Base-by-base conservation (phyloP, 2,113 vertebrate genomes). In the Herpetotheres cachinnans region DNA sequence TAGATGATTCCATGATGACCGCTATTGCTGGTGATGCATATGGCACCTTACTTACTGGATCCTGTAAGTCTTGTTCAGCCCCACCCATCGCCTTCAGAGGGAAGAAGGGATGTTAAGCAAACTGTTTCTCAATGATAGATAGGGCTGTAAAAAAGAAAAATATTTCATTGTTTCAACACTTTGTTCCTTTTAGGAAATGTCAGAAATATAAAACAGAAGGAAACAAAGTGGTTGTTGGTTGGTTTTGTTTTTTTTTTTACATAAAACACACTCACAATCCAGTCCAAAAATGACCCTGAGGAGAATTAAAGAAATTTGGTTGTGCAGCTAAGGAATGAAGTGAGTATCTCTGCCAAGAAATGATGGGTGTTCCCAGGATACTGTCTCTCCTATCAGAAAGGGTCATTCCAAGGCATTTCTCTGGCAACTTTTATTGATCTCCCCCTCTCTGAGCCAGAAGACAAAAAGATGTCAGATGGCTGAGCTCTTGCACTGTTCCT, bases 151-250 rank as follows among this genome's bases (percentile, higher is more conserved):
- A 89, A 90, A 70, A 52, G 22, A 74, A 95, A 87, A 90, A 85
- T 16, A 58, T 55, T 74, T 94, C 32, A 62, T 82, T 83, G 56
- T 86, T 93, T 82, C 86, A 95, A 49, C 56, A 73, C 83, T 84
- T 94, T 85, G 26, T 67, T 90, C 82, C 81, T 83, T 93, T 91
- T 50, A 58, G 89, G 76, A 97, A 93, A 97, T 91, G 72, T 96
- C 87, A 89, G 59, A 67, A 87, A 92, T 67, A 70, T 95, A 93
- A 97, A 96, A 36, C 91, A 97, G 89, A 97, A 96, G 77, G 79
- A 95, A 97, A 81, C 29, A 63, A 73, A 95, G n/a, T 16, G 4
- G 4, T 29, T 62, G 73, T 0, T 17, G 46, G 17, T 46, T 32
- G 12, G 1, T 6, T 16, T 50, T 17, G 71, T 26, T 46, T 19